These are phyloP conservation scores for Eristalis pertinax DNA, from an alignment of 2,888 invertebrate genomes.

Conservation along the genomic window DNA sequence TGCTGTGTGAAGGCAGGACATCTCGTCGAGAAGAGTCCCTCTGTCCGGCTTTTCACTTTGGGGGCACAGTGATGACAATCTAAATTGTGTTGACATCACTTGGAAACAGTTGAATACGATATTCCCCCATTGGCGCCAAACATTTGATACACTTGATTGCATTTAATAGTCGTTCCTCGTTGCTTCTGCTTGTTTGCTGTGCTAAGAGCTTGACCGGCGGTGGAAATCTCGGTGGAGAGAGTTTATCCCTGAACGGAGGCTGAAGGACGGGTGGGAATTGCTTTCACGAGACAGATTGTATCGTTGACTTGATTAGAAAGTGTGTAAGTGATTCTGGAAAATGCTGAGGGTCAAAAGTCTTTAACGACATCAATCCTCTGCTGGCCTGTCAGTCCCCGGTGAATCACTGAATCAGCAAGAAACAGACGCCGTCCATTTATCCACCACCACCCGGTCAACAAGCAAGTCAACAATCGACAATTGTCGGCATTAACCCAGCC, in stretches of 20 bases:
- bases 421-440: too few relatives aligned
- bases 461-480: conserved; percentile 40
- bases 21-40: not conserved
- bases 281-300: not conserved
- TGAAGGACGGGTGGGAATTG: not conserved
- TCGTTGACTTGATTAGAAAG: too few relatives aligned
- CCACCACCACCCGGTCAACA: too few relatives aligned
- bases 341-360: not conserved
- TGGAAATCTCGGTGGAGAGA: not conserved
- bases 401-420: not conserved
- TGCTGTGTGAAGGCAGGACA: not conserved
- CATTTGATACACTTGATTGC: conserved; percentile 40
- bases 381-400: not conserved
- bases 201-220: not conserved
- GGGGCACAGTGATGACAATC: conserved; percentile 20
- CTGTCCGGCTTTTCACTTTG: not conserved
- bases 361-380: too few relatives aligned
- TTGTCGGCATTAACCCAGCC: conserved; percentile 55
- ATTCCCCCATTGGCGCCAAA: conserved; percentile 23
- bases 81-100: conserved; percentile 35
- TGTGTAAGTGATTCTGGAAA: not conserved
- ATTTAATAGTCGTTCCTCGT: conserved; percentile 4
- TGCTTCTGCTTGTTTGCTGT: not conserved
- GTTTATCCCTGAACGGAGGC: not conserved
- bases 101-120: not conserved